phyloP scores from a whole-genome alignment of 2,888 invertebrate genomes.

The Rhingia rostrata region DNA sequence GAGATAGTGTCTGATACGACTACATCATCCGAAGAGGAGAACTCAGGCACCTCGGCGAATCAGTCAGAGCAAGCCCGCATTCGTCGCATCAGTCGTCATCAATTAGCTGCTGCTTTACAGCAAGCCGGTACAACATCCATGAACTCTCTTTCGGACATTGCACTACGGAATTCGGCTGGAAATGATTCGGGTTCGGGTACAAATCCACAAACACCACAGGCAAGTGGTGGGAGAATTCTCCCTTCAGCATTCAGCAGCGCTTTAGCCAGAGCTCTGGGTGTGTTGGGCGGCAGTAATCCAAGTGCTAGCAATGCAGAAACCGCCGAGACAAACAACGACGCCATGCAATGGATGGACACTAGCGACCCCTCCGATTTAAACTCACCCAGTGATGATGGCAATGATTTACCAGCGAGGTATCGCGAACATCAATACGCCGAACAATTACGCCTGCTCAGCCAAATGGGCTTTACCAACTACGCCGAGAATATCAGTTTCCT shows the following conservation, averaged over 20 bases:
- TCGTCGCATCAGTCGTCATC: constrained; percentile 82
- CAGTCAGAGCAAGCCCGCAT: constrained; percentile 80
- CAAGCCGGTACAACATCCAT: constrained; percentile 80
- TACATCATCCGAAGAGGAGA: constrained; percentile 82
- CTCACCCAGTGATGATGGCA: constrained; percentile 66
- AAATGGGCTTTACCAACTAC: constrained; percentile 95
- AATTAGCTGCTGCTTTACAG: constrained; percentile 81
- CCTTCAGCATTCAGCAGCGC: constrained; percentile 87
- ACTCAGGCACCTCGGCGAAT: constrained; percentile 75
- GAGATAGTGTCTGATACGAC: constrained; percentile 82
- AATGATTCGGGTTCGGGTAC: constrained; percentile 71
- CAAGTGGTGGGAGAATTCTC: constrained; percentile 37
- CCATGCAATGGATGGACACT: constrained; percentile 76
- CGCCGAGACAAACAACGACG: constrained; percentile 67
- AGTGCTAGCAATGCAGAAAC: constrained; percentile 35
- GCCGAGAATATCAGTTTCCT: constrained; percentile 92
- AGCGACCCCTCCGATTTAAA: constrained; percentile 63
- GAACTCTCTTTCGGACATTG: constrained; percentile 82
- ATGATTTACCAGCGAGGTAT: constrained; percentile 79
- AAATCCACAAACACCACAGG: constrained; percentile 65
- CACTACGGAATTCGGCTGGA: constrained; percentile 79
- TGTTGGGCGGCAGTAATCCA: constrained; percentile 63
- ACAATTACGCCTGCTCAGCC: constrained; percentile 92
- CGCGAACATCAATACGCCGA: constrained; percentile 82
- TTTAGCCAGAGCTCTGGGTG: constrained; percentile 87